These are phyloP conservation scores for Netelia virgata DNA, from an alignment of 2,888 invertebrate species.

Conservation along the genomic window DNA sequence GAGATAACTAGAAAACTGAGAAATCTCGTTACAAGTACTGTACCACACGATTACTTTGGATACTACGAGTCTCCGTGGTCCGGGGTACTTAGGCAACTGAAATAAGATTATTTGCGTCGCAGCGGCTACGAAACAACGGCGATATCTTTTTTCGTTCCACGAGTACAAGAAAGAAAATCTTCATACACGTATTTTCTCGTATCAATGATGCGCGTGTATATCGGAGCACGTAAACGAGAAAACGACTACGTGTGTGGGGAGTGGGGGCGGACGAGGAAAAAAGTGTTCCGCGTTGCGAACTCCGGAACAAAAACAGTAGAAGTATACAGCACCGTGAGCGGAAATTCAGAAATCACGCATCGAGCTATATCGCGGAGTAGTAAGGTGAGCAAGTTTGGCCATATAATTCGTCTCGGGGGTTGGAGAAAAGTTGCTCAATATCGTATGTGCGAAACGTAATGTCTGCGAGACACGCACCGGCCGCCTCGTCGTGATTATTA, in stretches of 20 bases:
- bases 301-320: not conserved
- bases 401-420: not conserved
- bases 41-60: not conserved
- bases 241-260: not conserved
- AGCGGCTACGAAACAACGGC: not conserved
- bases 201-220: not conserved
- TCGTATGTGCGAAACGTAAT: not conserved
- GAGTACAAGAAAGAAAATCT: not conserved
- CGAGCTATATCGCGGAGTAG: not conserved
- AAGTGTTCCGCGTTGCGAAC: not conserved
- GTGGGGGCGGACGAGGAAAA: not conserved
- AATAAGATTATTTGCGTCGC: not conserved
- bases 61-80: not conserved
- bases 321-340: not conserved
- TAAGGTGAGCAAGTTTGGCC: not conserved
- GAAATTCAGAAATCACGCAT: not conserved
- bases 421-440: not conserved
- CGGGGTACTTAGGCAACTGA: not conserved
- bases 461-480: not conserved
- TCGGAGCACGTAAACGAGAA: not conserved
- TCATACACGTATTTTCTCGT: not conserved
- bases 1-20: constrained; percentile 55
- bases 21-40: constrained; percentile 45
- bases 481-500: not conserved
- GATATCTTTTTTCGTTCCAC: not conserved